Conservation (phyloP, 2,797 vertebrate species). For the Hydrophis major region DNA sequence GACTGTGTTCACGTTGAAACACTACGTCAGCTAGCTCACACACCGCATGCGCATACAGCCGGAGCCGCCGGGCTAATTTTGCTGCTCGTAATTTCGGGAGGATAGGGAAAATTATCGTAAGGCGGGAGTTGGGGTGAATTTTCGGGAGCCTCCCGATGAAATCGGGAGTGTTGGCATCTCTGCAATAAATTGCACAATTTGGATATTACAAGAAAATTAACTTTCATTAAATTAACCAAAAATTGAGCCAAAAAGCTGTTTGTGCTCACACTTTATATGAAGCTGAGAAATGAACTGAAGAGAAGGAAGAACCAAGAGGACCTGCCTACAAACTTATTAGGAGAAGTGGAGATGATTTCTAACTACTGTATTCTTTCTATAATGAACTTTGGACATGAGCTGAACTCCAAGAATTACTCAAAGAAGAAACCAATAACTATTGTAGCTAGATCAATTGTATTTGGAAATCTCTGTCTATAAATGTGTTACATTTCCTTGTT, state of each 20-base stretch:
- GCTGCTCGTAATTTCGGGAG: too few species aligned
- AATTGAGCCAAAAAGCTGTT: not conserved
- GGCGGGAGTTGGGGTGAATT: too few species aligned
- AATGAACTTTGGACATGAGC: not conserved
- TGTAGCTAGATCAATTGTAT: not conserved
- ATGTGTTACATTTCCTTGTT: not conserved
- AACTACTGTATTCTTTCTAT: not conserved
- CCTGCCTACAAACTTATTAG: not conserved
- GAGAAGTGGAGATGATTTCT: not conserved
- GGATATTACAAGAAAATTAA: not conserved
- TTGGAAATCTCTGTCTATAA: not conserved
- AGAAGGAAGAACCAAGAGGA: not conserved
- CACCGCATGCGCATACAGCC: too few species aligned
- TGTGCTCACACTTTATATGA: not conserved
- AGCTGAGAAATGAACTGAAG: not conserved
- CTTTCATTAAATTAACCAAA: not conserved
- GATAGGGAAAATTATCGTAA: too few species aligned
- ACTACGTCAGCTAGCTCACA: too few species aligned
- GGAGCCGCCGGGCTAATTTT: too few species aligned
- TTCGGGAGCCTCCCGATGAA: too few species aligned
- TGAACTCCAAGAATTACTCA: not conserved
- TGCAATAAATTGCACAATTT: not conserved
- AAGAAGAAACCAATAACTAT: not conserved
- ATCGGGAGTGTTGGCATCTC: too few species aligned
- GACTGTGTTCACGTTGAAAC: too few species aligned